Evolutionary conservation across 2,797 vertebrate species (phyloP).

Genomic region (Brachyrhaphis roseni): DNA sequence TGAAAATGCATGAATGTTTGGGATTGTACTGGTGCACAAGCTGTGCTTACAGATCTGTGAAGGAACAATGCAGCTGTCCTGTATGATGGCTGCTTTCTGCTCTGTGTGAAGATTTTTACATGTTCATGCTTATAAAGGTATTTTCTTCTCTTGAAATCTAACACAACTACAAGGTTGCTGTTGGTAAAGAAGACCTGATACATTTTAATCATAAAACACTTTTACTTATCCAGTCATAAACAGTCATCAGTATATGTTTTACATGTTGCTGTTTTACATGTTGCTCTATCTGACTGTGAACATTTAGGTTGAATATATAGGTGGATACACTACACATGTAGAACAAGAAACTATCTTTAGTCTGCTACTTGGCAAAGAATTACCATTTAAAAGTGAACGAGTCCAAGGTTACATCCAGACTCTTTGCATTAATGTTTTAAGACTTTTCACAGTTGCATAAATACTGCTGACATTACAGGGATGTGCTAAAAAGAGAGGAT

Average conservation of each 20-base stretch:
- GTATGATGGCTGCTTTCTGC: not conserved
- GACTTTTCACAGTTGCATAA: conserved; percentile 15
- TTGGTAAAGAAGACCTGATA: not conserved
- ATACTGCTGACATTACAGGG: conserved; percentile 9
- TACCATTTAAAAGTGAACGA: conserved; percentile 17
- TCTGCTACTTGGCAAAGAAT: conserved; percentile 2
- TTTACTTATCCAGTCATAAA: conserved; percentile 14
- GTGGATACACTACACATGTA: not conserved
- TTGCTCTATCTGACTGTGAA: not conserved
- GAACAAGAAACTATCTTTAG: not conserved
- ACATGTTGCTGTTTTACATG: not conserved
- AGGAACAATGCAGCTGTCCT: conserved; percentile 12
- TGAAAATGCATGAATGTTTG: not conserved
- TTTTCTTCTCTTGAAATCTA: not conserved
- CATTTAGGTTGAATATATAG: not conserved
- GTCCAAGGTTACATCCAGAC: not conserved
- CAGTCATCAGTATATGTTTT: conserved; percentile 9
- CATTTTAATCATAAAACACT: not conserved
- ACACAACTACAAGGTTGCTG: not conserved
- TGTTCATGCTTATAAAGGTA: not conserved
- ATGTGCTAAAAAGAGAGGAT: conserved; percentile 3
- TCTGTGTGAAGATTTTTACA: not conserved
- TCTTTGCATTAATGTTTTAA: conserved; percentile 9
- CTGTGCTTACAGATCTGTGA: conserved; percentile 23
- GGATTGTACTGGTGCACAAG: conserved; percentile 13